A percentile compares a stretch with the other conserved stretches of the same genome.
These are phyloP conservation scores for Esox masquinongy DNA, from an alignment of 2,797 vertebrate genomes.

Conservation along the genomic window DNA sequence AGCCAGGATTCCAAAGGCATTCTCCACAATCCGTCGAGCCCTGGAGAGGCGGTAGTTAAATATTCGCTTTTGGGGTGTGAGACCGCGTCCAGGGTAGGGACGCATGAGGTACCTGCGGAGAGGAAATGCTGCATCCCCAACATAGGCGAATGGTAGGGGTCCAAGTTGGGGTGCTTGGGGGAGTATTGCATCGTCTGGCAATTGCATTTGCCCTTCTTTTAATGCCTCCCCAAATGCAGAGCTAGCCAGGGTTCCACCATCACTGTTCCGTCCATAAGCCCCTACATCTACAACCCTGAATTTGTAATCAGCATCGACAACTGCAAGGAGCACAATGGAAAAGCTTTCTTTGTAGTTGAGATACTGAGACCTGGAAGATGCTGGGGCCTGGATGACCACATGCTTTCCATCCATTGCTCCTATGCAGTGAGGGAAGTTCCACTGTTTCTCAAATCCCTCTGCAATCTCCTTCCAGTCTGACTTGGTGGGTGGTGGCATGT, in stretches of 20 bases:
- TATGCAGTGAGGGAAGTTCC: neutral
- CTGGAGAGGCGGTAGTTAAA: slow-evolving; percentile 4
- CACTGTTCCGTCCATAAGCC: too few relatives aligned
- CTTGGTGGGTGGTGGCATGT: neutral
- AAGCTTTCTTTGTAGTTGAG: neutral
- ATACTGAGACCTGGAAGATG: neutral
- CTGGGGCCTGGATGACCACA: neutral
- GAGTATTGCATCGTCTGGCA: neutral
- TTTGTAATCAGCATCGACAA: neutral
- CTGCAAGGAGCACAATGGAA: neutral
- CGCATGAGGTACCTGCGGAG: neutral
- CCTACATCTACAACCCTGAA: too few relatives aligned
- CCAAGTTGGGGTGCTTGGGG: neutral
- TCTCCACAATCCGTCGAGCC: neutral
- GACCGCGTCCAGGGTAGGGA: neutral
- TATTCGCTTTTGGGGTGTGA: neutral
- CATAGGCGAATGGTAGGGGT: neutral
- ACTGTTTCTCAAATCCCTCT: neutral
- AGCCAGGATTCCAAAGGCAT: neutral
- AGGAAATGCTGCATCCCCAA: slow-evolving; percentile 12
- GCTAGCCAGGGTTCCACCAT: too few relatives aligned
- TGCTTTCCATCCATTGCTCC: slow-evolving; percentile 6
- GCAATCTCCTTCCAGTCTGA: neutral
- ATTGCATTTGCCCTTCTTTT: neutral
- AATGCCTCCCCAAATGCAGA: too few relatives aligned